Percentiles rank a stretch among this genome's conserved stretches.
phyloP scores from a whole-genome alignment of 2,113 vertebrate genomes.

The Polyodon spathula region DNA sequence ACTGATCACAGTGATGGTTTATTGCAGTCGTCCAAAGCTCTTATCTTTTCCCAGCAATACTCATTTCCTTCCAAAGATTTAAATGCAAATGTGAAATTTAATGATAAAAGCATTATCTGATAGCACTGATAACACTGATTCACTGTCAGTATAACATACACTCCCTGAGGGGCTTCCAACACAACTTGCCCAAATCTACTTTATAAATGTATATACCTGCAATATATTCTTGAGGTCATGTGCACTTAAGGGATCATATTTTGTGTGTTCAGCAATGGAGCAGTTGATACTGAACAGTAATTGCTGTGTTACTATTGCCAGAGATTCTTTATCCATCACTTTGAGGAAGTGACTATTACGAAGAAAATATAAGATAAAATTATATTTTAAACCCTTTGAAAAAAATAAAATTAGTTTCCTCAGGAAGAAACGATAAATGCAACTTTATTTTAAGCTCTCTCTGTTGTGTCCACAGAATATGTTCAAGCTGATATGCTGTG shows the following conservation, averaged over 20 bases:
- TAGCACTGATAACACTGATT: slow-evolving; percentile 98
- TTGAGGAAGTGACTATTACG: slow-evolving; percentile 56
- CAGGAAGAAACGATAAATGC: slow-evolving; percentile 32
- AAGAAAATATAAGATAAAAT: slow-evolving; percentile 43
- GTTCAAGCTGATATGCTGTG: slow-evolving; percentile 25
- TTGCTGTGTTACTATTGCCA: slow-evolving; percentile 52
- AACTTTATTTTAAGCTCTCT: slow-evolving; percentile 28
- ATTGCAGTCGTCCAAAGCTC: slow-evolving; percentile 95
- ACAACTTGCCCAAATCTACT: slow-evolving; percentile 66
- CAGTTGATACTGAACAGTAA: slow-evolving; percentile 48
- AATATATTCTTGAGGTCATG: slow-evolving; percentile 66
- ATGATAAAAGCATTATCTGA: slow-evolving; percentile 99
- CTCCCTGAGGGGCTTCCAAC: slow-evolving; percentile 63
- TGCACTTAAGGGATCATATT: slow-evolving; percentile 58
- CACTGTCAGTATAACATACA: slow-evolving; percentile 99
- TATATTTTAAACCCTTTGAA: slow-evolving; percentile 28
- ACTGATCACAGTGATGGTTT: slow-evolving; percentile 98
- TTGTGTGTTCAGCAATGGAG: slow-evolving; percentile 56
- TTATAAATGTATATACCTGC: slow-evolving; percentile 57
- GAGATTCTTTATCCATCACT: slow-evolving; percentile 53
- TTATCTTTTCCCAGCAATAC: slow-evolving; percentile 99
- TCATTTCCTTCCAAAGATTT: slow-evolving; percentile 99
- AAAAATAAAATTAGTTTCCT: slow-evolving; percentile 35
- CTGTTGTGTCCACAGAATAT: slow-evolving; percentile 25
- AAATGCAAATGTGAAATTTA: slow-evolving; percentile 99